These are phyloP conservation scores for Callyntrura sp. DNA, from an alignment of 2,888 invertebrate species.

Conservation along the genomic window DNA sequence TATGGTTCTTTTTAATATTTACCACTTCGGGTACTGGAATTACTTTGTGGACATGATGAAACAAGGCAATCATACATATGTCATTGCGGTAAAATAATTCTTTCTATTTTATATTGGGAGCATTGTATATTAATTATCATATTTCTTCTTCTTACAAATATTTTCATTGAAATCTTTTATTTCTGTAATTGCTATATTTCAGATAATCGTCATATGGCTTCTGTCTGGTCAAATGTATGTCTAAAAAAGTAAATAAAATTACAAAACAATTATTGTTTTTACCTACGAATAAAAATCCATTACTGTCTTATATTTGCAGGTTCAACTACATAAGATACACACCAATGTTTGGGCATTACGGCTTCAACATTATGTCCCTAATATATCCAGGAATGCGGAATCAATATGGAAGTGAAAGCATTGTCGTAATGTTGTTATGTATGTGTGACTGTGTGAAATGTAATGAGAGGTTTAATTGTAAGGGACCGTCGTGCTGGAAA, in stretches of 20 bases:
- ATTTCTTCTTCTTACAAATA: too few species aligned
- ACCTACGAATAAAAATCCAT: too few species aligned
- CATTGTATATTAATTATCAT: too few species aligned
- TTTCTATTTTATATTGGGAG: too few species aligned
- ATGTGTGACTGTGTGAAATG: too few species aligned
- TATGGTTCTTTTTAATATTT: constrained; percentile 27
- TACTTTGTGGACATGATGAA: background rate
- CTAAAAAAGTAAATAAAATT: too few species aligned
- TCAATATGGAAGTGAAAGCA: constrained; percentile 64
- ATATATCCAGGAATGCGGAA: constrained; percentile 49
- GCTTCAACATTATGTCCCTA: background rate
- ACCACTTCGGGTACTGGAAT: constrained; percentile 56
- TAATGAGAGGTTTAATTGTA: too few species aligned
- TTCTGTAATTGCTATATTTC: too few species aligned
- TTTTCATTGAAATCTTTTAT: too few species aligned
- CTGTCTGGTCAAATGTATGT: constrained; percentile 67
- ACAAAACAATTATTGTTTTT: background rate
- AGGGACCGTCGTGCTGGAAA: too few species aligned
- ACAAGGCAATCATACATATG: constrained; percentile 37
- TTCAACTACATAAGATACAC: constrained; percentile 57
- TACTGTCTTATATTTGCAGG: constrained; percentile 13
- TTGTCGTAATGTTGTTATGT: constrained; percentile 66
- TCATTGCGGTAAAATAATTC: constrained; percentile 46
- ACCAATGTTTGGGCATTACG: constrained; percentile 33
- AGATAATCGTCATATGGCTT: constrained; percentile 56